A percentile compares a stretch with the other conserved stretches of the same genome.
phyloP scores from a whole-genome alignment of 2,888 invertebrate genomes.

The Caenorhabditis sp. region DNA sequence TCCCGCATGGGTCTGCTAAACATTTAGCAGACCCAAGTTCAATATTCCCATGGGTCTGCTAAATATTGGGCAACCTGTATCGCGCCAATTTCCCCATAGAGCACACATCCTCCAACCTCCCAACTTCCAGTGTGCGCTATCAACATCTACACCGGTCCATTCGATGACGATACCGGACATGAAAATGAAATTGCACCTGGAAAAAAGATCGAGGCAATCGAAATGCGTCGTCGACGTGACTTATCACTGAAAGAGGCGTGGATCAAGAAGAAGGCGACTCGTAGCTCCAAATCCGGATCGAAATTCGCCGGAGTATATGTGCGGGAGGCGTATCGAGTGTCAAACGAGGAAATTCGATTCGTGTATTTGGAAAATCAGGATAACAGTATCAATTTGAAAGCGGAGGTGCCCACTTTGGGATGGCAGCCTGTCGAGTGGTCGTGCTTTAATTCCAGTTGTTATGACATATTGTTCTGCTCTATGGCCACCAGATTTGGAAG shows the following conservation, averaged over 20 bases:
- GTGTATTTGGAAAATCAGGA: conserved; percentile 56
- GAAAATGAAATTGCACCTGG: conserved; percentile 47
- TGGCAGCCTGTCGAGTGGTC: conserved; percentile 61
- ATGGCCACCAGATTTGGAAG: conserved; percentile 64
- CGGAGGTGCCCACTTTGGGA: conserved; percentile 14
- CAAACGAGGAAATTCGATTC: conserved; percentile 48
- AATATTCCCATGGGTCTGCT: no score
- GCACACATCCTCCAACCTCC: neutral
- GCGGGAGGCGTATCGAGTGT: conserved; percentile 60
- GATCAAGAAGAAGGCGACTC: conserved; percentile 13
- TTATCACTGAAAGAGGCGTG: conserved; percentile 38
- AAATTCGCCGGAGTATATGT: conserved; percentile 61
- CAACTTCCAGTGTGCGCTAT: conserved; percentile 39
- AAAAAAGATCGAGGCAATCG: conserved; percentile 5
- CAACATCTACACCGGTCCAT: conserved; percentile 43
- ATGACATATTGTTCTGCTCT: conserved; percentile 60
- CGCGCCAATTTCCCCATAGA: no score
- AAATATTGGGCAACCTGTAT: no score
- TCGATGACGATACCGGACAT: neutral
- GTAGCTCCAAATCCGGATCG: conserved; percentile 8
- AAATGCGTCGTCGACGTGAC: conserved; percentile 35
- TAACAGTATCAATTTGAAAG: conserved; percentile 49
- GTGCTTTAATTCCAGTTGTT: conserved; percentile 62
- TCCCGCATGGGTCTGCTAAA: no score
- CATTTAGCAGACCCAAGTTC: no score